Base-by-base conservation (phyloP, 1,140 invertebrate species). In the Aphidius gifuensis region DNA sequence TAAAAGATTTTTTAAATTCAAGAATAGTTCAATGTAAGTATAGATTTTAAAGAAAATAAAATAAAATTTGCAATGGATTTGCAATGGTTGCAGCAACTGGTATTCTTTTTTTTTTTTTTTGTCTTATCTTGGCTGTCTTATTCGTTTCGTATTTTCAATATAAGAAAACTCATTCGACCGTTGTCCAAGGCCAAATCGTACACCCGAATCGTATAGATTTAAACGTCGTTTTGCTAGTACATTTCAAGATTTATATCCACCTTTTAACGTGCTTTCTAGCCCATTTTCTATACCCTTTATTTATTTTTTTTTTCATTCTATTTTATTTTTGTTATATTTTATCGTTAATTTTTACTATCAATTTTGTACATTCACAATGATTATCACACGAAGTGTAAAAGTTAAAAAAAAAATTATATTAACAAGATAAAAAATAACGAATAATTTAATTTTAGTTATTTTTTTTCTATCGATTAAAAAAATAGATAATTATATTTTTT, bases 161-260 rank as follows among this genome's bases (percentile, higher is more conserved):
- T n/a, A 62, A 57, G 45, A 50, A 32, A 32, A 54, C 46, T 62
- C 45, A 57, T 45, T 42, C 39, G 46, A 38, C 54, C 11, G 54
- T 50, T 62, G 60, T 62, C 60, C 60, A 45, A 49, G 38, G 9
- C 23, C 23, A 39, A 44, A 23, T 60, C 48, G 43, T 39, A 40
- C 60, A 42, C 53, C 49, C 48, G 46, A 54, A 62, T 57, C 44
- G 60, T 62, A 45, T 62, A 62, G 60, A 62, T 62, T 62, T 43
- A 54, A 62, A 56, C 44, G 60, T 57, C 54, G 53, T 57, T 54
- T 62, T 40, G 54, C 40, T 44, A 32, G n/a, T 57, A 53, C 43
- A 51, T 32, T 39, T 32, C 16, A 46, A 62, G 60, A 62, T 62
- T 62, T 62, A 62, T 62, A 62, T 46, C 38, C 46, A 47, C 43